Evolutionary conservation across 2,888 invertebrate genomes (phyloP).

Genomic region (Colostygia pectinataria): DNA sequence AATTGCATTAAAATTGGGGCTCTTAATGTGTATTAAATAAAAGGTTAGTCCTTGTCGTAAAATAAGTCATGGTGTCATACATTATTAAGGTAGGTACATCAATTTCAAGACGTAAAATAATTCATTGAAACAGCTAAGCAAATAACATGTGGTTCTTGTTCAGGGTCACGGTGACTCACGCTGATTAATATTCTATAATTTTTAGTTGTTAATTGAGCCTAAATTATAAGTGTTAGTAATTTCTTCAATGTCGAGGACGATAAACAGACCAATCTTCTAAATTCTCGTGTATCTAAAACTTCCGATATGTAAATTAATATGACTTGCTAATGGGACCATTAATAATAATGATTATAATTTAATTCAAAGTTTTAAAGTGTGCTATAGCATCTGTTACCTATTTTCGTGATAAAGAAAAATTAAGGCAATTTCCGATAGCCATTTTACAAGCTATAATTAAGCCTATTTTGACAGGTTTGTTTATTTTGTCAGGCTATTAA

Average conservation of each 20-base stretch:
- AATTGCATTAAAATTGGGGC: no score
- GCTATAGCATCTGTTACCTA: constrained; percentile 3
- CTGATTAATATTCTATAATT: constrained; percentile 22
- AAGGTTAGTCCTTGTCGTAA: no score
- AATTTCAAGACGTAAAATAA: not conserved
- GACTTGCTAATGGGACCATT: constrained; percentile 10
- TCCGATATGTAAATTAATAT: constrained; percentile 18
- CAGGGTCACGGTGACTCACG: constrained; percentile 31
- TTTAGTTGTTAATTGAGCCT: constrained; percentile 17
- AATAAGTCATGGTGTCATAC: no score
- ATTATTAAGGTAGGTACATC: not conserved
- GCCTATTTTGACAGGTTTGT: constrained; percentile 6
- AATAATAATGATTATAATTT: constrained; percentile 1
- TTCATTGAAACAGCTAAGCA: constrained; percentile 18
- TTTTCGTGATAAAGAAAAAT: constrained; percentile 22
- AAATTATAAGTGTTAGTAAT: constrained; percentile 13
- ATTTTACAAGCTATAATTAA: constrained; percentile 29
- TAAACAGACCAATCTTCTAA: constrained; percentile 15
- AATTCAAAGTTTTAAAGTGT: constrained; percentile 2
- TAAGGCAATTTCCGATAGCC: constrained; percentile 27
- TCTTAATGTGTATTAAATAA: no score
- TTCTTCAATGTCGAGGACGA: constrained; percentile 27
- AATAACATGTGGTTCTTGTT: constrained; percentile 29
- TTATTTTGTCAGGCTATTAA: constrained; percentile 2
- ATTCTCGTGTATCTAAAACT: constrained; percentile 13